These are phyloP conservation scores for Chaenogobius annularis DNA, from an alignment of 2,113 vertebrate genomes.

Conservation along the genomic window DNA sequence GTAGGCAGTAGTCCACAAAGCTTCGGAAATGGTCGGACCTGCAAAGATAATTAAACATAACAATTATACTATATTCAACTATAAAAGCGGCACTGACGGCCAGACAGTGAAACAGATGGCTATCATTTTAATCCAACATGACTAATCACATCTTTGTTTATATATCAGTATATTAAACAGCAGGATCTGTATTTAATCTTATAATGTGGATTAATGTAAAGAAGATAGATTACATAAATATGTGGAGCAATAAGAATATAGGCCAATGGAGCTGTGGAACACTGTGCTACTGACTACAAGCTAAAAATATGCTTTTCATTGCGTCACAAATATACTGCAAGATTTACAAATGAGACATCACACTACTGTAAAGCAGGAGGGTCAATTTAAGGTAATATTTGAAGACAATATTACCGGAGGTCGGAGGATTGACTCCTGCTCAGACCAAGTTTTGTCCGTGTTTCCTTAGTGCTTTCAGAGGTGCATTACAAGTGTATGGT, in stretches of 20 bases:
- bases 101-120: conserved; percentile 10
- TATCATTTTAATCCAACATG: conserved; percentile 13
- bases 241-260: conserved; percentile 52
- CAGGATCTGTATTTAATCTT: conserved; percentile 45
- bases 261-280: conserved; percentile 55
- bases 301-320: conserved; percentile 45
- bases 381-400: conserved; percentile 3
- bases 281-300: conserved; percentile 35
- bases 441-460: too few relatives aligned
- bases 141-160: conserved; percentile 30
- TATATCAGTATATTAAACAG: conserved; percentile 39
- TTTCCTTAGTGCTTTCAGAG: too few relatives aligned
- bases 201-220: conserved; percentile 8
- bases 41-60: not conserved
- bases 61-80: not conserved
- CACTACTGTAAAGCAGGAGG: not conserved
- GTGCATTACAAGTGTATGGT: too few relatives aligned
- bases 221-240: conserved; percentile 54
- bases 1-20: conserved; percentile 99
- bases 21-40: conserved; percentile 95
- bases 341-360: not conserved
- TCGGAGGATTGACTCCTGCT: too few relatives aligned
- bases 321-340: conserved; percentile 2
- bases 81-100: not conserved
- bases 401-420: not conserved